Conservation (phyloP, 2,113 vertebrate genomes). For the Pelecanus crispus region DNA sequence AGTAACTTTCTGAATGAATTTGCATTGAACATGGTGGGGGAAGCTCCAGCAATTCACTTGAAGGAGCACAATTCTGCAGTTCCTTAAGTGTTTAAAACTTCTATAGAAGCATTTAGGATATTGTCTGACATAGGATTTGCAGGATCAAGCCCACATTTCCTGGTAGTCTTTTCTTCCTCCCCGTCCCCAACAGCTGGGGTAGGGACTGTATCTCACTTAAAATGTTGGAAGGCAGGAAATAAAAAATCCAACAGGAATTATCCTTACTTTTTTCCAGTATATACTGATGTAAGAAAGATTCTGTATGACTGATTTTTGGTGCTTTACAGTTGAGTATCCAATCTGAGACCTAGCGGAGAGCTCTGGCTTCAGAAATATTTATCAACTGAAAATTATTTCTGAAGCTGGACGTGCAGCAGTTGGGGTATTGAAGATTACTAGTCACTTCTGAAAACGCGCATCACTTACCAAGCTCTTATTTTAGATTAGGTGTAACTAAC, state of each 20-base stretch:
- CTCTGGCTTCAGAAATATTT: not conserved
- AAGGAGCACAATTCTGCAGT: not conserved
- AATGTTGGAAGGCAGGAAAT: not conserved
- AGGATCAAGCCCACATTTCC: not conserved
- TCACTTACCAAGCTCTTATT: constrained; percentile 43
- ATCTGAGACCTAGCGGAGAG: not conserved
- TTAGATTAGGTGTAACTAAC: constrained; percentile 23
- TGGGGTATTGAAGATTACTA: not conserved
- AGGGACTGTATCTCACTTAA: not conserved
- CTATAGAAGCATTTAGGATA: not conserved
- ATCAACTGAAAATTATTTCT: not conserved
- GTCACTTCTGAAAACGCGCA: not conserved
- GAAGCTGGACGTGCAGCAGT: not conserved
- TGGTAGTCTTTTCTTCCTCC: not conserved
- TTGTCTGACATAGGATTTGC: not conserved
- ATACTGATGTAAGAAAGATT: not conserved
- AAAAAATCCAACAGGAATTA: not conserved
- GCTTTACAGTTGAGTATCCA: not conserved
- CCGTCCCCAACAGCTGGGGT: not conserved
- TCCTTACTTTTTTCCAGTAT: not conserved
- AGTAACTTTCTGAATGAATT: not conserved
- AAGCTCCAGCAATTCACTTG: not conserved
- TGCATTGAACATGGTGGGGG: not conserved
- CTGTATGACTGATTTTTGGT: not conserved
- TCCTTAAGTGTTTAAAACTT: not conserved